These are phyloP conservation scores for Drosophila parvula DNA, from an alignment of 1,140 invertebrate genomes.

Conservation along the genomic window DNA sequence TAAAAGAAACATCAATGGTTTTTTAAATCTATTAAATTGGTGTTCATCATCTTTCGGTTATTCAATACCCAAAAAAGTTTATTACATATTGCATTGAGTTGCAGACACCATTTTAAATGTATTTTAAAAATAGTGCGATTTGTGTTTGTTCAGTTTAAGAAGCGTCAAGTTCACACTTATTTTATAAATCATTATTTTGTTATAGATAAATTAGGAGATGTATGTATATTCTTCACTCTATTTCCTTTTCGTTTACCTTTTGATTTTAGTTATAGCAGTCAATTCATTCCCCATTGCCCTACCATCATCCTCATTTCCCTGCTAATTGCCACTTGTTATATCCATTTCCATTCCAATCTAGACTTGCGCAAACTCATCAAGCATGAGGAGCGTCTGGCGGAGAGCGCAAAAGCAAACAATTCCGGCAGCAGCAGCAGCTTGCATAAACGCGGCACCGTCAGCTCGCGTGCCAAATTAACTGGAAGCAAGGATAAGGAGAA, in stretches of 20 bases:
- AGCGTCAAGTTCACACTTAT: background rate
- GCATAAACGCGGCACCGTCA: constrained; percentile 69
- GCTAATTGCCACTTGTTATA: constrained; percentile 22
- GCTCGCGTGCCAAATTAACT: constrained; percentile 72
- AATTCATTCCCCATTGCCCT: background rate
- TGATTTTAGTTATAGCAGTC: background rate
- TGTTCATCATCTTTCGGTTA: no score
- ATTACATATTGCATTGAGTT: no score
- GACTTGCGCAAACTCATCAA: constrained; percentile 81
- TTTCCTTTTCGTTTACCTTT: background rate
- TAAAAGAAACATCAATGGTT: no score
- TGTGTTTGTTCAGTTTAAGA: background rate
- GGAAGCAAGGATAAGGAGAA: constrained; percentile 46
- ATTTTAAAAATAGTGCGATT: background rate
- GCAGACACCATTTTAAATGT: background rate
- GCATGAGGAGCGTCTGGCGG: constrained; percentile 73
- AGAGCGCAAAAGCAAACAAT: constrained; percentile 52
- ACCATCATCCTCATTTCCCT: constrained; percentile 29
- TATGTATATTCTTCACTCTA: no score
- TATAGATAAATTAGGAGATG: no score
- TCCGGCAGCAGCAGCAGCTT: constrained; percentile 46
- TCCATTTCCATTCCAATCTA: constrained; percentile 46
- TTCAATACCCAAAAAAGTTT: no score
- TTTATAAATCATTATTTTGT: background rate
- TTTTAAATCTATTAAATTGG: no score